Evolutionary conservation across 23 tunicate genomes (phyloP), one percentile per base, ranked within the genome.

Genomic region (Diplosoma virens): DNA sequence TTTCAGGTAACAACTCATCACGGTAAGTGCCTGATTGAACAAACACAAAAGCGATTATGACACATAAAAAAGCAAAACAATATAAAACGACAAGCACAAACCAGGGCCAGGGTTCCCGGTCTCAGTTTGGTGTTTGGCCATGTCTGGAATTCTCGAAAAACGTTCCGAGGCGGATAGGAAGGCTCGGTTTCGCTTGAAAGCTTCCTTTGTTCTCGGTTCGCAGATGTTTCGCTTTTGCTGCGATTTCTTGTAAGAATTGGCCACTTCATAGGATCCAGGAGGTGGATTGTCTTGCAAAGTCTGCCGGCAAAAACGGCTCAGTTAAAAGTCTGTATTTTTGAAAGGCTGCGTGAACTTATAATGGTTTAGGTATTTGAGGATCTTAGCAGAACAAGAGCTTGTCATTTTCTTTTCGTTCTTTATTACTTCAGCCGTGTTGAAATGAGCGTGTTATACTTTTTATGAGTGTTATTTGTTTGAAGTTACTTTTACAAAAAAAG

Each of bases 201-300:
- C 97, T 47, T 86, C 87, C 47, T 84, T 85, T 0, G 87, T 85
- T 25, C 97, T 47, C 45, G 97, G 97, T 1, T 27, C 69, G 22
- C 56, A 35, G 11, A 59, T 55, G 14, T 67, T 46, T 21, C 84
- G 58, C 37, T 80, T 81, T 53, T 85, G 73, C 31, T 92, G 97
- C 16, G 87, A 61, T 37, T 77, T 81, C 36, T 70, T 80, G 68
- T 55, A 92, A 32, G 97, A 92, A 47, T 76, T 68, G 5, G 97
- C 97, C 30, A 92, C 97, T 33, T 92, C 97, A 46, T 92, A 92
- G 16, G 92, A 85, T 6, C 97, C 97, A 22, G 92, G 92, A 4
- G 97, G 92, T 17, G 97, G 97, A 32, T 92, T 92, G 47, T 85
- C 92, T 76, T 85, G 84, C 26, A 80, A 32, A 7, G 97, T 85